Evolutionary conservation across 2,797 vertebrate genomes (phyloP), one percentile per base, ranked within the genome.

Genomic region (Falco cherrug): DNA sequence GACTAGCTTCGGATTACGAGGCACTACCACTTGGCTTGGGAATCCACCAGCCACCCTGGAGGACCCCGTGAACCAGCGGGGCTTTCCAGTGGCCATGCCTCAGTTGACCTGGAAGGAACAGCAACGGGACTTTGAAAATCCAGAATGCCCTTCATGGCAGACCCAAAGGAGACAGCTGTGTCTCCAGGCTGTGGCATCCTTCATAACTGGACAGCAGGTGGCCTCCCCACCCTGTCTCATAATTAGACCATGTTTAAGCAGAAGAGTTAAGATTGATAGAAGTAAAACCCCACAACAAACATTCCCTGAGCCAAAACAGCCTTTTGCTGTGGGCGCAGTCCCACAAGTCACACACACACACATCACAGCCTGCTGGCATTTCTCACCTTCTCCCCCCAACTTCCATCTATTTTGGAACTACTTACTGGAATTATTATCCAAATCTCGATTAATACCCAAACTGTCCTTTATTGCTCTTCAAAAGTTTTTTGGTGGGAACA

Each of bases 81-180:
- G 60, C 50, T 89, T 98, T 54, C 87, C 95, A 8, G 94, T 92
- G 57, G 96, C 91, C 98, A 98, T 98, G 94, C 79, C 39, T 89
- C 84, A 63, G 41, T 31, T 83, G 31, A 87, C 92, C 97, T 98
- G 91, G 50, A 87, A 92, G 54, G 53, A 73, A 8, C 33, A 88
- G 57, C 16, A 71, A 20, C 3, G 3, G 31, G n/a, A 37, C n/a
- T 95, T 64, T 56, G 79, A 70, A 93, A 80, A 54, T 20, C 21
- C 63, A 71, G 15, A 93, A 88, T 43, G 9, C 43, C 21, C 8
- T 12, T 10, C 37, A 10, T 37, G 37, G 37, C 37, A 37, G 37
- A 37, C 37, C 37, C 37, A 37, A 37, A 37, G 37, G 37, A 37
- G 37, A 79, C 8, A 31, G 2, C 63, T 39, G 8, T 50, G 11